A percentile compares a stretch with the other conserved stretches of the same genome.
Conservation (phyloP, 2,888 invertebrate genomes). For the Limnephilus auricula region DNA sequence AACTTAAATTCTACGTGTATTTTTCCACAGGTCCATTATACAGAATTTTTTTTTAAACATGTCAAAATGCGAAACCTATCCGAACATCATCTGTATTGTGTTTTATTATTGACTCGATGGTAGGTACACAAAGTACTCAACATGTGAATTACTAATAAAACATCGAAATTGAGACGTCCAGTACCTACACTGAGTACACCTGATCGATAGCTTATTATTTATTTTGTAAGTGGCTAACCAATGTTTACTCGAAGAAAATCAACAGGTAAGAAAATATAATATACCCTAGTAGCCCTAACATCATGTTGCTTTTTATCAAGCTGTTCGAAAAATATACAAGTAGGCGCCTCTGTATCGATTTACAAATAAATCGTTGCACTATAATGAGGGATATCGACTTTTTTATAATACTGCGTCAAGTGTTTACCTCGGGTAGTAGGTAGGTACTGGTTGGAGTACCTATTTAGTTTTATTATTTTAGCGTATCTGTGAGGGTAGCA, state of each 20-base stretch:
- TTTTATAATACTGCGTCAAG: not conserved
- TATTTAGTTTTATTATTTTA: not conserved
- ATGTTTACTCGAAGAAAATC: not conserved
- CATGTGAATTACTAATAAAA: not conserved
- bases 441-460: not conserved
- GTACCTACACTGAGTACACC: not conserved
- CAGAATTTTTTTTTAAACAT: not conserved
- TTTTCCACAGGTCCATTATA: too few relatives aligned
- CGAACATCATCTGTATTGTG: not conserved
- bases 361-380: not conserved
- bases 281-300: not conserved
- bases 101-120: not conserved
- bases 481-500: not conserved
- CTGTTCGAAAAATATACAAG: not conserved
- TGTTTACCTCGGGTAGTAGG: not conserved
- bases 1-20: not conserved
- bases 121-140: not conserved
- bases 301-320: not conserved
- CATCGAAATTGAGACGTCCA: not conserved
- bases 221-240: not conserved
- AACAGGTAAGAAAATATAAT: slow-evolving; percentile 2
- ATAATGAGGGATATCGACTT: not conserved
- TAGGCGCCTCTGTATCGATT: not conserved
- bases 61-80: not conserved
- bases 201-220: not conserved